Base-by-base conservation (phyloP, 2,113 vertebrate species). In the Phrynosoma platyrhinos region DNA sequence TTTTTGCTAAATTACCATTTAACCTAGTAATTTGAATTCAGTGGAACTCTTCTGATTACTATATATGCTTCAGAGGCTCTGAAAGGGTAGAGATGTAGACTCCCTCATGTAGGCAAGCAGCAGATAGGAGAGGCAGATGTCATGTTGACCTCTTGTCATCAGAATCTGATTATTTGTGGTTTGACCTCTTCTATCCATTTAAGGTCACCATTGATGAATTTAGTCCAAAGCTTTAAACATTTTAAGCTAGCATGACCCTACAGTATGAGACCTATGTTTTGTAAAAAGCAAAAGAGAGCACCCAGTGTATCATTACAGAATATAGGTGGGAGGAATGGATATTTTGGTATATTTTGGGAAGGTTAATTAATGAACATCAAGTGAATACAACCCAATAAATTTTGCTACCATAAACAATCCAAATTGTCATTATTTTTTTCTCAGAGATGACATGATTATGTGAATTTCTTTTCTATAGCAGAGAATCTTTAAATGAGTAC, bases 121-220 rank as follows among this genome's bases (percentile, higher is more conserved):
- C 90, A 93, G 91, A 91, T 72, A 82, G 85, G 77, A 89, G 91
- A 88, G 79, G 81, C 89, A 90, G 86, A 91, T 94, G 86, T 85
- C 90, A 52, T 71, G 25, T 82, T 91, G 85, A 92, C 75, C 88
- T 92, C 40, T 87, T 92, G 83, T 88, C 78, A 1, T 86, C 71
- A 91, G 89, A 87, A 1, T 86, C 71, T 93, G 89, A 87, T 94
- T 93, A 87, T 90, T 66, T 90, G 52, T 0, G 78, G 75, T 92
- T 90, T 94, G 74, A 91, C 86, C 72, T 92, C 32, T 55, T 87
- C 76, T 27, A 5, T 92, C 68, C 86, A 32, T 82, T 90, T 88
- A 36, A 84, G 82, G 64, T 78, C 47, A 79, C 30, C 25, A 79
- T 42, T 88, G 64, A 90, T 87, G 3, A 89, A 69, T 3, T 82